These are phyloP conservation scores for Puntigrus tetrazona DNA, from an alignment of 2,113 vertebrate species.

Conservation along the genomic window DNA sequence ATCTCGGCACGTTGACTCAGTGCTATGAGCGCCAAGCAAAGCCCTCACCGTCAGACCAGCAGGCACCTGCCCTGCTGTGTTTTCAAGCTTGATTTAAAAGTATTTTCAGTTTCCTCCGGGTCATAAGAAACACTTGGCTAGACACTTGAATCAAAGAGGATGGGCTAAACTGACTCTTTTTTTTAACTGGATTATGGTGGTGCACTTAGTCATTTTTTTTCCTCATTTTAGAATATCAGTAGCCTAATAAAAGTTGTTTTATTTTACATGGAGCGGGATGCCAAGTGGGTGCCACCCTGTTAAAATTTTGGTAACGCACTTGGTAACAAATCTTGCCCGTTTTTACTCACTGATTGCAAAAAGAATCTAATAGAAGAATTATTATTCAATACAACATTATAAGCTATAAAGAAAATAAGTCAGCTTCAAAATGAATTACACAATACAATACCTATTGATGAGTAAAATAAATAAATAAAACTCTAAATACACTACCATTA, in stretches of 20 bases:
- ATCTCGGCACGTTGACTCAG: conserved; percentile 30
- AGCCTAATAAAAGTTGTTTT: not conserved
- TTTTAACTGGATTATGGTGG: not conserved
- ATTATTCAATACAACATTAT: not conserved
- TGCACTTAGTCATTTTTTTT: not conserved
- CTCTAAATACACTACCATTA: too few relatives aligned
- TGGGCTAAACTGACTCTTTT: not conserved
- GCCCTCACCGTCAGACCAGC: not conserved
- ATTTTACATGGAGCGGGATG: not conserved
- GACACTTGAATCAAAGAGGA: not conserved
- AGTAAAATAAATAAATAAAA: too few relatives aligned
- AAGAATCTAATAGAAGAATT: too few relatives aligned
- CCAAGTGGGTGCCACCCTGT: too few relatives aligned
- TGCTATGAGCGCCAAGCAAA: conserved; percentile 14
- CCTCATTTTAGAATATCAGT: not conserved
- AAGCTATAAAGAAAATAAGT: not conserved
- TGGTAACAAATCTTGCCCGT: not conserved
- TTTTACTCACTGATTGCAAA: not conserved
- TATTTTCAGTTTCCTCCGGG: conserved; percentile 16
- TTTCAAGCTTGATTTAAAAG: conserved; percentile 9
- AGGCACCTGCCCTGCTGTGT: not conserved
- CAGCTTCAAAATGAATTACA: not conserved
- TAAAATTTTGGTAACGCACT: not conserved
- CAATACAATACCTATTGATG: too few relatives aligned
- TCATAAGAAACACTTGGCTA: conserved; percentile 29